Evolutionary conservation across 2,888 invertebrate species (phyloP), one percentile per base, ranked within the genome.

Genomic region (Amphipoea lucens): DNA sequence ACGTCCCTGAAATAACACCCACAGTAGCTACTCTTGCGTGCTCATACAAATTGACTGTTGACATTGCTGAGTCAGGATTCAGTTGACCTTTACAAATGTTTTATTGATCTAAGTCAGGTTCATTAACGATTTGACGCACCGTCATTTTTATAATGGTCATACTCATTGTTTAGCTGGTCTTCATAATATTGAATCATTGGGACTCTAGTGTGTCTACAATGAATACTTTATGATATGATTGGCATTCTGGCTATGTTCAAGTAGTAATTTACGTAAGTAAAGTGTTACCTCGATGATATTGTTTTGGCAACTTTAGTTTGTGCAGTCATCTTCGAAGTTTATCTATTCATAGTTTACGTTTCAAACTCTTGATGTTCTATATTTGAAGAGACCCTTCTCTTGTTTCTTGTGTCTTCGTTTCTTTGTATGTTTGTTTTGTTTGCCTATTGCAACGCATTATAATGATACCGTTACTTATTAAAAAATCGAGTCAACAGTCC

Each of bases 1-100:
- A 67, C 29, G 29, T 54, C 62, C 57, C 76, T 76, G 74, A 72
- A 86, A 78, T 78, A 69, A 62, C 65, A 65, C 54, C 63, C 23
- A 51, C 57, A 40, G 63, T 51, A 57, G 54, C 17, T 69, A 65
- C 29, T 73, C 36, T 82, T 76, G 81, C 81, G 83, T 83, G 87
- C 67, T 78, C 51, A 79, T 70, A 78, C 76, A 82, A 78, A 86
- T 71, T 86, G 78, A 73, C 72, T 74, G 78, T 78, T 80, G 81
- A 78, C 79, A 79, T 82, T 79, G 76, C 72, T 83, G 78, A 83
- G 85, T 88, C 88, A 87, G 87, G 85, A 82, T 82, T 85, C 72
- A 70, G 78, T 83, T 86, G 85, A 87, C 88, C 87, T 90, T 87
- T 82, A 83, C 71, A 63, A 84, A 79, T 79, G 81, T 84, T 88